Evolutionary conservation across 2,113 vertebrate genomes (phyloP), one percentile per base, ranked within the genome.

Genomic region (Philantomba maxwellii): DNA sequence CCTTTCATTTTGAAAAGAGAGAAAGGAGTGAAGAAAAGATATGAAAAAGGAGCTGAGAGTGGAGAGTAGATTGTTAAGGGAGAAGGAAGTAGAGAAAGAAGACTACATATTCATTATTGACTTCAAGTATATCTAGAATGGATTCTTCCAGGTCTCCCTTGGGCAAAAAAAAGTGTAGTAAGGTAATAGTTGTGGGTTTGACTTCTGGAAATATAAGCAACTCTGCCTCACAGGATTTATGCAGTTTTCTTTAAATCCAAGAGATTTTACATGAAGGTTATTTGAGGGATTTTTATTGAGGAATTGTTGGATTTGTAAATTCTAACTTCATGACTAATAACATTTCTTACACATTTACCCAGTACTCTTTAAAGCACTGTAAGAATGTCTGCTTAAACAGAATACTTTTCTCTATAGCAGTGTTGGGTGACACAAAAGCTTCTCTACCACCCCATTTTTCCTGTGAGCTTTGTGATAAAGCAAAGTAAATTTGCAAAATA

Each of bases 401-500:
- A 94, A 53, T 47, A 49, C 8, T 89, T 94, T 82, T 15, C 23
- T 94, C 15, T 82, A 36, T 92, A 47, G 16, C 3, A 66, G 9
- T 93, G 11, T 12, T 66, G 47, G 16, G 73, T 81, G 62, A 92
- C 55, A 82, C 11, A 95, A 87, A 25, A 84, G 12, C 7, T 86
- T 85, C 19, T 82, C 26, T 85, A 30, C 15, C 81, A 58, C 26
- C 2, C 19, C 57, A 73, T 23, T 64, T 95, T 89, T 90, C 82
- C 49, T 82, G 21, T 70, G 39, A 19, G n/a, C 28, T 93, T 89
- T 93, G 39, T 66, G 21, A 83, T 92, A 9, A 93, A 92, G 78
- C 25, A 80, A 94, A 97, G 36, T 82, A 96, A 92, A 93, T 51
- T 78, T 66, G 45, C 25, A 94, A 97, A 92, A 95, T 92, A 92